phyloP scores from a whole-genome alignment of 2,888 invertebrate species.

The Pterostichus madidus region DNA sequence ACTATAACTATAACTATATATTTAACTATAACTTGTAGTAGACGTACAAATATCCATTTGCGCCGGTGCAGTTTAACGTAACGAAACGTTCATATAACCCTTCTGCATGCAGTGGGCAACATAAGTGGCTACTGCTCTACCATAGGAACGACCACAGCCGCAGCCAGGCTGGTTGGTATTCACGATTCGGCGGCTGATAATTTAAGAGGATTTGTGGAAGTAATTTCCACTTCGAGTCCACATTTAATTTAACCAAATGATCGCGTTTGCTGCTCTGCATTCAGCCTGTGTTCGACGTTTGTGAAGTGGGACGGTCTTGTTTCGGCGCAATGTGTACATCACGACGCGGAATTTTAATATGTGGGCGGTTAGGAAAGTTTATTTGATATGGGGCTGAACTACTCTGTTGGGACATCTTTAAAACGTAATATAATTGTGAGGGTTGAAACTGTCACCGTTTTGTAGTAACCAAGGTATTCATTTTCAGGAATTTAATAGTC shows the following conservation, averaged over 20 bases:
- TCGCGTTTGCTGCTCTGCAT: conserved; percentile 51
- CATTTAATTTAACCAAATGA: conserved; percentile 67
- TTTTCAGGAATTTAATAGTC: too few relatives aligned
- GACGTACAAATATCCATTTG: too few relatives aligned
- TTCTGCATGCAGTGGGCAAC: neutral
- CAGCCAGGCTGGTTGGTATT: conserved; percentile 35
- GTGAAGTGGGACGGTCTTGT: conserved; percentile 44
- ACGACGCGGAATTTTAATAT: conserved; percentile 42
- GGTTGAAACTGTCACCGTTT: conserved; percentile 28
- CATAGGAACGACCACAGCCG: neutral
- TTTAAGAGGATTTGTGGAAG: conserved; percentile 66
- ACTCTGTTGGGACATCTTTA: conserved; percentile 42
- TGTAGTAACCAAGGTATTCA: neutral
- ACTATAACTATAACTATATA: too few relatives aligned
- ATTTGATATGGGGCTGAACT: conserved; percentile 30
- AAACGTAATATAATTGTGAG: conserved; percentile 43
- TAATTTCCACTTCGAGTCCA: conserved; percentile 66
- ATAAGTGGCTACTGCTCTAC: neutral
- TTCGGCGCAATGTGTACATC: conserved; percentile 46
- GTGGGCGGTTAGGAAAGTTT: conserved; percentile 36
- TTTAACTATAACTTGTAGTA: too few relatives aligned
- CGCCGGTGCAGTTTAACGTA: too few relatives aligned
- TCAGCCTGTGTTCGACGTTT: conserved; percentile 38
- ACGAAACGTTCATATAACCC: too few relatives aligned
- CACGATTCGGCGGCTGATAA: conserved; percentile 60